Evolutionary conservation across 2,113 vertebrate species (phyloP).

Genomic region (Tetrao urogallus): DNA sequence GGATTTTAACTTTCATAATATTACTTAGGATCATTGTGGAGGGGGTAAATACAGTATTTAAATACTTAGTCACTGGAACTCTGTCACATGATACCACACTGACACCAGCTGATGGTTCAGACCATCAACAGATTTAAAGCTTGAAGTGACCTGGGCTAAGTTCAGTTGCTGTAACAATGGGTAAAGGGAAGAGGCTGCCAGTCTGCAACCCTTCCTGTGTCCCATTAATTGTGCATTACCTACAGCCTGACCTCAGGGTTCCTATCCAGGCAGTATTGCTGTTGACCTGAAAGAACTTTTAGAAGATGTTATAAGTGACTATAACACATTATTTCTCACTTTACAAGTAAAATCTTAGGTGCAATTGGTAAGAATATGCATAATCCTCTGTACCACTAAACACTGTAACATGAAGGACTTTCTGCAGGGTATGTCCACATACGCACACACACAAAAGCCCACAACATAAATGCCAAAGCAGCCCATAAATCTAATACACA

Average conservation of each 20-base stretch:
- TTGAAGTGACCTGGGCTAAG: neutral
- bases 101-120: neutral
- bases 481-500: neutral
- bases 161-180: fast-evolving
- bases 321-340: neutral
- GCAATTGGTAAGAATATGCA: neutral
- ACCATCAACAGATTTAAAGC: neutral
- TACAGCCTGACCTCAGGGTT: neutral
- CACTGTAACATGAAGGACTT: neutral
- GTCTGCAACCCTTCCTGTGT: neutral
- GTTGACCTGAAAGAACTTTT: neutral
- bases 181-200: neutral
- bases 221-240: neutral
- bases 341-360: neutral
- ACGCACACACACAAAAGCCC: neutral
- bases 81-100: neutral
- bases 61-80: neutral
- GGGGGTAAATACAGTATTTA: neutral
- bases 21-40: neutral
- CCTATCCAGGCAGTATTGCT: neutral
- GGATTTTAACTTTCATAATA: fast-evolving
- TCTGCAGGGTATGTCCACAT: neutral
- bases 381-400: neutral
- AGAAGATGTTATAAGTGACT: neutral
- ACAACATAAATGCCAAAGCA: neutral